These are phyloP conservation scores for Cecidostiba fungosa DNA, from an alignment of 2,888 invertebrate genomes.

Conservation along the genomic window DNA sequence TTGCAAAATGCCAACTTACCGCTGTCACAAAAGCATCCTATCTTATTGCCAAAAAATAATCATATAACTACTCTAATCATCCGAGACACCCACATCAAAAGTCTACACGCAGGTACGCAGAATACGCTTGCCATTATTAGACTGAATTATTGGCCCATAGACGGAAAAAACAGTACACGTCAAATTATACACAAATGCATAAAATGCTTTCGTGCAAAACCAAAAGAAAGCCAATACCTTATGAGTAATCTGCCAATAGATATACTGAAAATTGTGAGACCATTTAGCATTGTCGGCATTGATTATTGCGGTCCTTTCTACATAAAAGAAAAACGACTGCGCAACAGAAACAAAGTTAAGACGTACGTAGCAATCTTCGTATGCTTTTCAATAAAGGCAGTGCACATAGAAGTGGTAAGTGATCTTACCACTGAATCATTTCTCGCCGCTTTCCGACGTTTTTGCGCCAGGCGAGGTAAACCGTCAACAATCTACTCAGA, in stretches of 20 bases:
- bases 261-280: slow-evolving; percentile 56
- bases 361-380: slow-evolving; percentile 66
- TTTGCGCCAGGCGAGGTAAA: slow-evolving; percentile 62
- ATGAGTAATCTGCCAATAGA: slow-evolving; percentile 70
- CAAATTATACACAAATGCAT: slow-evolving; percentile 56
- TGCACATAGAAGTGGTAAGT: slow-evolving; percentile 64
- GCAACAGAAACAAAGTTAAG: slow-evolving; percentile 63
- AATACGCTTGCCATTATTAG: slow-evolving; percentile 58
- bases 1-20: slow-evolving; percentile 32
- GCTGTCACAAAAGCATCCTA: slow-evolving; percentile 47
- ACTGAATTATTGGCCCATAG: slow-evolving; percentile 59
- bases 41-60: slow-evolving; percentile 53
- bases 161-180: slow-evolving; percentile 55
- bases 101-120: slow-evolving; percentile 62
- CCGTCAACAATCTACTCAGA: slow-evolving; percentile 56
- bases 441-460: slow-evolving; percentile 62
- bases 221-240: slow-evolving; percentile 51
- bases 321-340: slow-evolving; percentile 63
- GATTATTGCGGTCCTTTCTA: slow-evolving; percentile 67
- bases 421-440: slow-evolving; percentile 64
- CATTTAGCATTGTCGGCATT: slow-evolving; percentile 64
- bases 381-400: slow-evolving; percentile 65
- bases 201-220: slow-evolving; percentile 64
- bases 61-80: slow-evolving; percentile 58
- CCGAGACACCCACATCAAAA: slow-evolving; percentile 48